Base-by-base conservation (phyloP, 1,140 invertebrate genomes). In the Drosophila albomicans region DNA sequence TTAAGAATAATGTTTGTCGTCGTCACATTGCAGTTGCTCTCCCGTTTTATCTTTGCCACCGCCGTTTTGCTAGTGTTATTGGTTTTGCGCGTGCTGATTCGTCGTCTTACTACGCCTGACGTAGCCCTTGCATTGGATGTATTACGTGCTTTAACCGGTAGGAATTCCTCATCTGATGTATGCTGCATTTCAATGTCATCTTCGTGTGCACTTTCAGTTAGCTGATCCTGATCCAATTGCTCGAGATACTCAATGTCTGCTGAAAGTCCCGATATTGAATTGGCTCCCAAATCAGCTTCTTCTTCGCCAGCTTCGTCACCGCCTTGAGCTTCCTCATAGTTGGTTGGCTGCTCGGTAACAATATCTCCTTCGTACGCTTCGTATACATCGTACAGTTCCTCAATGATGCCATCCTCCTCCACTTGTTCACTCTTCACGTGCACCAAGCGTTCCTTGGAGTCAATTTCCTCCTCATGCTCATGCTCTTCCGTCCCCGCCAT, bases 321-420 rank as follows among this genome's bases (percentile, higher is more conserved):
- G 8, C 6, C 41, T 11, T 48, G 70, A 1, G 15, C 81, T 16
- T 79, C 70, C 5, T 79, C 79, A 38, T 69, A 81, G 8, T 46
- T 46, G 7, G 16, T 20, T 5, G 48, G 56, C 7, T 87, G 85
- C 5, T 88, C 84, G 1, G 70, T 20, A n/a, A 79, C 51, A 16
- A 87, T 58, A 5, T 88, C 74, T 11, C 69, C 81, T 2, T 90
- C 85, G 20, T 71, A 89, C 2, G 85, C 56, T 16, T 89, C 85
- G 49, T 89, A 89, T 13, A 89, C 85, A 61, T 90, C 85, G 48
- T 89, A 89, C 6, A 90, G 59, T 13, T 90, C 86, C 52, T 89
- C 85, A 7, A 81, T 89, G 7, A 89, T 85, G 16, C 81, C 85
- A n/a, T 89, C 85, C 45, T 88, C 85, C 20, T 89, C 85, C 4